Evolutionary conservation across 2,888 invertebrate genomes (phyloP), one percentile per base, ranked within the genome.

Genomic region (Andrena minutula): DNA sequence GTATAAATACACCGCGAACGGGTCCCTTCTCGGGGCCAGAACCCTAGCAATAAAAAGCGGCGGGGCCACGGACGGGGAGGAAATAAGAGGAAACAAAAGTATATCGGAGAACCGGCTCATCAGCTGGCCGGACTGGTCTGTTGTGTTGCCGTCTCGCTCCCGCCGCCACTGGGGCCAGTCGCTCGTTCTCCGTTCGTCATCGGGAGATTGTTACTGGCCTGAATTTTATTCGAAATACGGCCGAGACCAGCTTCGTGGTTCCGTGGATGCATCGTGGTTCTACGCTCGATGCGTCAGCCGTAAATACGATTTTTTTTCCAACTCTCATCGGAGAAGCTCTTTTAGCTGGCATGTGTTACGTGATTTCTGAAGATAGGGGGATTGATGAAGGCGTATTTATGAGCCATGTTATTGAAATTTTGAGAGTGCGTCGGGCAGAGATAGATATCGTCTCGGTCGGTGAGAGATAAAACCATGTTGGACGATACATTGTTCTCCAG

Each of bases 121-220:
- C 93, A 93, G 93, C 93, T 93, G 92, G 93, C 85, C 86, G 89
- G 88, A 93, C 92, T 92, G 93, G 92, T 92, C 91, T 89, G 88
- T 91, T 90, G 89, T 91, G 88, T 91, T 88, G 89, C 53, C 41
- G 72, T 85, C 82, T 61, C 65, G 23, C 56, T 88, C 58, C 61
- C 69, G 66, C 83, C 41, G 30, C 7, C 30, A 51, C 68, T 63
- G 66, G 20, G 75, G 53, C 70, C 61, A 65, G 74, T 72, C 68
- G 61, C 51, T 66, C 76, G 64, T 70, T 87, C 88, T 81, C 26
- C 75, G 78, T 87, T 71, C 83, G 78, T 88, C 87, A 78, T 75
- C 66, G 75, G 76, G 82, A 84, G 88, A 91, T 90, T 87, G 89
- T 88, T 87, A 85, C 89, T 92, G 92, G 89, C 91, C 92, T 91